Base-by-base conservation (phyloP, 2,113 vertebrate genomes). In the Antigone vipio region DNA sequence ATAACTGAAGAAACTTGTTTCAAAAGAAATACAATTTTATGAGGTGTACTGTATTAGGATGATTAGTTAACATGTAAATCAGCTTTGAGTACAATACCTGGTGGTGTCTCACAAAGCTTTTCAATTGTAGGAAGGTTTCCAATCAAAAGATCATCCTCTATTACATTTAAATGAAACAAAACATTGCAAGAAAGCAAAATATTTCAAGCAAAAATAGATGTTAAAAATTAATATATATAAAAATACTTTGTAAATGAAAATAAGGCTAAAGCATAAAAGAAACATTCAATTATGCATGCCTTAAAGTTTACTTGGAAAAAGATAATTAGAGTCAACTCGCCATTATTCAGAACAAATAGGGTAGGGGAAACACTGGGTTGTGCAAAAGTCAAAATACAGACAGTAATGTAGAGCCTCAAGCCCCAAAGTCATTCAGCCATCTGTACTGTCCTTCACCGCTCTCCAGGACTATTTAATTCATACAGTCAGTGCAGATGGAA, bases 61-160 rank as follows among this genome's bases (percentile, higher is more conserved):
- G 81, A 98, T 98, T 97, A 98, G 96, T 97, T 89, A 95, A 97
- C 95, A 97, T 23, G 87, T 56, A 97, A 21, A 82, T 94, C 80
- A 92, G 66, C 93, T 97, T 96, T 87, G n/a, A 44, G 79, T 97
- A 98, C 97, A 89, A 92, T 99, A 99, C 99, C 99, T 99, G 99
- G 97, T 85, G 98, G 96, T 62, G 98, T 98, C 71, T 99, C 99
- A 98, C 97, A 98, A 93, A 98, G 98, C 97, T 98, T 99, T 98
- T 99, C 99, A 99, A 98, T 98, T 97, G 98, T 98, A 92, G 98
- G 98, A 98, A 98, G 98, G 97, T 98, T 99, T 72, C 95, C 98
- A 98, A 99, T 97, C 96, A 99, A 99, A 97, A 98, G 95, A 98
- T 99, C 98, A 92, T 98, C 98, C 92, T 99, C 99, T 99, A 98